Evolutionary conservation across 2,888 invertebrate genomes (phyloP), one percentile per base, ranked within the genome.

Genomic region (Philaethria dido): DNA sequence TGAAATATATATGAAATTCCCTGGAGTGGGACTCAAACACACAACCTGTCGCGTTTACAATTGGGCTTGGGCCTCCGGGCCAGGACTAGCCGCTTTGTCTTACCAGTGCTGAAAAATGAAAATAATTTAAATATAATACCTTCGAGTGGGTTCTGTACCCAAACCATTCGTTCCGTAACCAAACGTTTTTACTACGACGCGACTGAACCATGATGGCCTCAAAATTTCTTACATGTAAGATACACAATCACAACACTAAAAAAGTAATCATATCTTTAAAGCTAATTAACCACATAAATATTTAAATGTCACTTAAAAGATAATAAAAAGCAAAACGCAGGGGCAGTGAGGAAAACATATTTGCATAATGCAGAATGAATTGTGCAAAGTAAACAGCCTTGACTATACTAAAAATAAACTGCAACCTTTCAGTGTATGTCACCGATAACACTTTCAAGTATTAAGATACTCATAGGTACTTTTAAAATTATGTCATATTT

Each of bases 341-440:
- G 54, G 48, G 52, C 63, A 61, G 59, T n/a, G 54, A 55, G 60
- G 52, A 62, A 39, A 25, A 36, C 39, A 42, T 59, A 69, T 69
- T 69, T 61, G 52, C 69, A 66, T 66, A 69, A 66, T 69, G 48
- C 69, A 69, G 54, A 61, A 61, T 55, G 36, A 66, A 55, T 61
- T 66, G 66, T 50, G 69, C 60, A 66, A 69, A 69, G 69, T 61
- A 64, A 64, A 29, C 63, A 64, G 55, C 66, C 64, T 64, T 64
- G 66, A 42, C 42, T 9, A 42, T 22, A 29, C 60, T 47, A 60
- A 60, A 60, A 45, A 60, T 60, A 60, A 60, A 45, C 60, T 47
- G 45, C 45, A 60, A 29, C 45, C 60, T 60, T 33, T 45, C 18
- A 20, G 29, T 29, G 16, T 60, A 33, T 45, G 60, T 60, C 45